phyloP scores from a whole-genome alignment of 2,888 invertebrate genomes.

The Piscicola geometra region DNA sequence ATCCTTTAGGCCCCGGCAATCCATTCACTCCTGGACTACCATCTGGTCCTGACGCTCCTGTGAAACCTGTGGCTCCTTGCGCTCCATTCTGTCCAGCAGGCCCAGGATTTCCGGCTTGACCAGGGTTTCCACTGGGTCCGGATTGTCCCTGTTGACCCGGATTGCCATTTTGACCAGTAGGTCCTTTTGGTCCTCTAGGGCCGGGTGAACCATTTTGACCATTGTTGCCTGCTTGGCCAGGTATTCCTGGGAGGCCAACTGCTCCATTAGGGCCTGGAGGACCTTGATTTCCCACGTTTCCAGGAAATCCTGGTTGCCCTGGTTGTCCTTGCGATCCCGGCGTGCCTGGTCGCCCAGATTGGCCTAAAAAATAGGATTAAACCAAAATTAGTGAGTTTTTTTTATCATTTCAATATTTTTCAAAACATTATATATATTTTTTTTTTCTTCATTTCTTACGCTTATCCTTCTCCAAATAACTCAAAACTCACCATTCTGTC shows the following conservation, averaged over 20 bases:
- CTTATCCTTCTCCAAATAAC: too few relatives aligned
- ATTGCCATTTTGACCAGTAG: slow-evolving; percentile 34
- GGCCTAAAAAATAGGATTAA: background rate
- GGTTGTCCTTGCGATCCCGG: slow-evolving; percentile 24
- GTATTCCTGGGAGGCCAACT: slow-evolving; percentile 45
- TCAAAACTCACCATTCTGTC: slow-evolving; percentile 23
- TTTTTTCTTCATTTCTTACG: too few relatives aligned
- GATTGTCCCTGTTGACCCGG: slow-evolving; percentile 36
- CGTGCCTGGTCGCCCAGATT: background rate
- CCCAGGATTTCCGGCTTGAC: slow-evolving; percentile 36
- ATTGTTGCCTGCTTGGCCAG: slow-evolving; percentile 35
- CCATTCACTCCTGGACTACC: slow-evolving; percentile 32
- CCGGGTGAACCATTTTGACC: slow-evolving; percentile 34
- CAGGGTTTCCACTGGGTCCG: slow-evolving; percentile 38
- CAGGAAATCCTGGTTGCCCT: slow-evolving; percentile 37
- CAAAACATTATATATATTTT: too few relatives aligned
- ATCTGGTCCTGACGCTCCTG: slow-evolving; percentile 29
- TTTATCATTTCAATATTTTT: too few relatives aligned
- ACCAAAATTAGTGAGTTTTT: too few relatives aligned
- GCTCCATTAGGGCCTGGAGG: slow-evolving; percentile 35
- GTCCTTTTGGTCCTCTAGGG: slow-evolving; percentile 37
- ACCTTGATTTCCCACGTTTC: slow-evolving; percentile 38
- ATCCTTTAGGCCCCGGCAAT: slow-evolving; percentile 28
- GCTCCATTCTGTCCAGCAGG: slow-evolving; percentile 36
- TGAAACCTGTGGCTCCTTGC: slow-evolving; percentile 36